phyloP scores from a whole-genome alignment of 2,113 vertebrate genomes.

The Zosterops hypoxanthus region DNA sequence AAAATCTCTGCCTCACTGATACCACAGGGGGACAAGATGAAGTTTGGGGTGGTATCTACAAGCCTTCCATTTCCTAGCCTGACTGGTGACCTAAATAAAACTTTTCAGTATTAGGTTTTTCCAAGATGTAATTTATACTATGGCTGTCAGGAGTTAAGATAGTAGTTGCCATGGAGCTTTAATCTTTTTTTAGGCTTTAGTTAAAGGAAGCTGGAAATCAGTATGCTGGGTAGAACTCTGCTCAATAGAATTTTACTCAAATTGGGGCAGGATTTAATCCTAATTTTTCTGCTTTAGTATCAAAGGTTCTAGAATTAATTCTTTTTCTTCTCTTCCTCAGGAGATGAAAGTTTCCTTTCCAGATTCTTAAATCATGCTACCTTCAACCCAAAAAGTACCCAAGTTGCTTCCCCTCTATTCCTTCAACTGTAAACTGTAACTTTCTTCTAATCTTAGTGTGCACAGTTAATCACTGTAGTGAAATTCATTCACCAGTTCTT shows the following conservation, averaged over 20 bases:
- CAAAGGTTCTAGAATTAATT: neutral
- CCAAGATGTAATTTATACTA: conserved; percentile 58
- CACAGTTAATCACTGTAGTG: neutral
- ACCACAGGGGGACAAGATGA: neutral
- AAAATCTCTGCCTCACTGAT: neutral
- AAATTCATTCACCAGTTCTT: neutral
- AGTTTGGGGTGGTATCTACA: neutral
- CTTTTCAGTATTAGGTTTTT: conserved; percentile 54
- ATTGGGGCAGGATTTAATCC: conserved; percentile 27
- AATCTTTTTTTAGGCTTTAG: conserved; percentile 67
- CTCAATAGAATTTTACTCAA: conserved; percentile 45
- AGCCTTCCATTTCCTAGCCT: neutral
- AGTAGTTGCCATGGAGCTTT: conserved; percentile 69
- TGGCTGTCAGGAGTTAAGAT: conserved; percentile 59
- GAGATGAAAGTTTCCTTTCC: neutral
- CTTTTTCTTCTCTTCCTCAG: neutral
- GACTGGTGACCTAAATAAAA: conserved; percentile 63
- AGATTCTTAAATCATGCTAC: neutral
- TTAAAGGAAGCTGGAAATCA: conserved; percentile 52
- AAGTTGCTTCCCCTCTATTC: neutral
- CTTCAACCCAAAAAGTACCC: neutral
- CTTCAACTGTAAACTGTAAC: neutral
- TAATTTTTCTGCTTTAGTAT: neutral
- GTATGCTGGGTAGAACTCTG: conserved; percentile 35
- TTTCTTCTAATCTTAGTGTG: neutral